A percentile compares a stretch with the other conserved stretches of the same genome.
Conservation (phyloP, 2,888 invertebrate species). For the Aplocera efformata region DNA sequence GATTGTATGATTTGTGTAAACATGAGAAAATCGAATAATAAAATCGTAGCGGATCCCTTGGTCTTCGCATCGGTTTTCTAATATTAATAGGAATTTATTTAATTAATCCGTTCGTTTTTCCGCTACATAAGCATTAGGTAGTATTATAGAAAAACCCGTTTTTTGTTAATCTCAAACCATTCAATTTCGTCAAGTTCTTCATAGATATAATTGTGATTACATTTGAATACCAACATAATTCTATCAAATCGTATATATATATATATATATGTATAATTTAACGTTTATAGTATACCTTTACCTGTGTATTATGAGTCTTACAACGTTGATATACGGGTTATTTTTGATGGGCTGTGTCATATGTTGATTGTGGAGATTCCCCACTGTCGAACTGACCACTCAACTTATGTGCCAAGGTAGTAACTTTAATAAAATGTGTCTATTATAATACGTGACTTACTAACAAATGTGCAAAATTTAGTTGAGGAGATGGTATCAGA, state of each 20-base stretch:
- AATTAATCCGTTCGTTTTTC: not conserved
- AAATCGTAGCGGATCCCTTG: no score
- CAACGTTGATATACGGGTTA: conserved; percentile 1
- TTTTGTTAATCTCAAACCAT: not conserved
- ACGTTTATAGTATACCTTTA: no score
- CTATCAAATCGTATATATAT: no score
- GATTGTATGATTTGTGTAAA: no score
- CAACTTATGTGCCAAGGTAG: conserved; percentile 16
- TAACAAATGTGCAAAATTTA: conserved; percentile 6
- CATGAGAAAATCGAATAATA: no score
- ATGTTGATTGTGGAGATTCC: conserved; percentile 36
- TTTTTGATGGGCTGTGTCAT: conserved; percentile 27
- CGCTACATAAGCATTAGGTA: not conserved
- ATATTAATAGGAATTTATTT: no score
- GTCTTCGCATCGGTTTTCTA: no score
- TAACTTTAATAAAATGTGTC: conserved; percentile 7
- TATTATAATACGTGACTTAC: conserved; percentile 7
- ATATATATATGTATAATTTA: no score
- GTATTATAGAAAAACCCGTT: not conserved
- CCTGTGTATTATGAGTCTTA: conserved; percentile 1
- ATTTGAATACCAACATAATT: not conserved
- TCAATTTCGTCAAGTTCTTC: not conserved
- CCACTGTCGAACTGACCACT: conserved; percentile 30
- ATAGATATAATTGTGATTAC: not conserved
- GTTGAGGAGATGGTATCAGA: conserved; percentile 4